Conservation (phyloP, 1,140 invertebrate species). For the Neodiprion fabricii region DNA sequence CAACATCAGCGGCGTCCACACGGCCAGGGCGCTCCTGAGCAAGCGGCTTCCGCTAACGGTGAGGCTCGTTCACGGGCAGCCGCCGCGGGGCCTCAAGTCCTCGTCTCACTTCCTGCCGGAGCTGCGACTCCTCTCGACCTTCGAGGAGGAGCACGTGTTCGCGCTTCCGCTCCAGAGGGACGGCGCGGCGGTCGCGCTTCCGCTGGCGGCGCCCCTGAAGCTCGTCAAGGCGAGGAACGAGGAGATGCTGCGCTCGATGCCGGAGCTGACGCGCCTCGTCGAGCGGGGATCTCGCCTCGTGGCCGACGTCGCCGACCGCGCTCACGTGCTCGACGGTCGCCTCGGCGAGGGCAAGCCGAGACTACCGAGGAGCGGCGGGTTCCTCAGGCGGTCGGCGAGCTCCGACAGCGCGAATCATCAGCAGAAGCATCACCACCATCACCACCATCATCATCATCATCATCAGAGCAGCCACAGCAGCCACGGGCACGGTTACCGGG, state of each 20-base stretch:
- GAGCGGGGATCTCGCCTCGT: constrained; percentile 81
- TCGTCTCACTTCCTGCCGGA: constrained; percentile 83
- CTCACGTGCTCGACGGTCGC: constrained; percentile 77
- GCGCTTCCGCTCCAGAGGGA: constrained; percentile 84
- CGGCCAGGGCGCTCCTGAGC: constrained; percentile 82
- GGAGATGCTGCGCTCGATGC: constrained; percentile 77
- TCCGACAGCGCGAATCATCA: constrained; percentile 72
- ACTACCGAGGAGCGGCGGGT: constrained; percentile 47
- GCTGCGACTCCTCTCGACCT: constrained; percentile 81
- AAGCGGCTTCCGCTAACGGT: constrained; percentile 91
- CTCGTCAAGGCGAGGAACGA: constrained; percentile 84
- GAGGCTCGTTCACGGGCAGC: constrained; percentile 85
- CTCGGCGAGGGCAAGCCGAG: constrained; percentile 69
- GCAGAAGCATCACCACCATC: constrained; percentile 57
- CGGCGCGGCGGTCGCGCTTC: constrained; percentile 78
- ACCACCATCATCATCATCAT: constrained; percentile 58
- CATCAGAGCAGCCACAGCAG: constrained; percentile 52
- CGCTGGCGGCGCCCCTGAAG: constrained; percentile 85
- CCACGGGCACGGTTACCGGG: constrained; percentile 52
- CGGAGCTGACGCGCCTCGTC: constrained; percentile 81
- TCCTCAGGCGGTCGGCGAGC: constrained; percentile 72
- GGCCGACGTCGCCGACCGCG: constrained; percentile 82
- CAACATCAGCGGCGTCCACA: constrained; percentile 92
- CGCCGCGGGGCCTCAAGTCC: constrained; percentile 79
- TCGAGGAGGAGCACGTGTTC: constrained; percentile 83